Evolutionary conservation across 2,113 vertebrate genomes (phyloP), one percentile per base, ranked within the genome.

Genomic region (Castor canadensis): DNA sequence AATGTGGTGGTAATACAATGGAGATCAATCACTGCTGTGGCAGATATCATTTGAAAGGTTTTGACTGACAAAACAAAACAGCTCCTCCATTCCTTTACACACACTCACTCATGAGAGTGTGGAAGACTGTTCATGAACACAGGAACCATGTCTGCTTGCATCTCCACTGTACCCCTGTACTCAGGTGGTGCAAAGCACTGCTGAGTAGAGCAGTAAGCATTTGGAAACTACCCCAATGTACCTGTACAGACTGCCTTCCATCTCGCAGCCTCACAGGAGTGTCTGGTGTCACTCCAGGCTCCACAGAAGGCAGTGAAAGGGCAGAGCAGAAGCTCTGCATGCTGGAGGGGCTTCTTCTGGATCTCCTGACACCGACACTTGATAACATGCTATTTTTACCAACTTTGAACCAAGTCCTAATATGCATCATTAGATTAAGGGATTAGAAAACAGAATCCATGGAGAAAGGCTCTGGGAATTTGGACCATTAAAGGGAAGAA

Each of bases 401-500:
- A 43, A 76, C 91, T 91, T 93, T 83, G 69, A 95, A 66, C 93
- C 38, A 38, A 62, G 22, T 67, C 15, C 62, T 91, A 72, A 94
- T 89, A 24, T 20, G 77, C 88, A 86, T 85, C 69, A 69, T 95
- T 95, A 87, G 77, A 96, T 96, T 92, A 94, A 87, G 10, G 89
- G 82, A 93, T 95, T 97, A 89, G 45, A 96, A 97, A 90, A 38
- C 52, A 94, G 35, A 45, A 81, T 94, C 94, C 72, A 43, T 80
- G 64, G 83, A 96, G 45, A 96, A 97, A 96, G 92, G 71, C 95
- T 80, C 0, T 22, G 93, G 93, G 95, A 96, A 87, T 12, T 89
- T 66, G 2, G 73, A 49, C 96, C 1, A 2, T 85, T 69, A 66
- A 76, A 73, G 58, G 9, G 60, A 96, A 88, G 69, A 92, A 75